These are phyloP conservation scores for Chrysochloris asiatica DNA, from an alignment of 2,113 vertebrate species.

Conservation along the genomic window DNA sequence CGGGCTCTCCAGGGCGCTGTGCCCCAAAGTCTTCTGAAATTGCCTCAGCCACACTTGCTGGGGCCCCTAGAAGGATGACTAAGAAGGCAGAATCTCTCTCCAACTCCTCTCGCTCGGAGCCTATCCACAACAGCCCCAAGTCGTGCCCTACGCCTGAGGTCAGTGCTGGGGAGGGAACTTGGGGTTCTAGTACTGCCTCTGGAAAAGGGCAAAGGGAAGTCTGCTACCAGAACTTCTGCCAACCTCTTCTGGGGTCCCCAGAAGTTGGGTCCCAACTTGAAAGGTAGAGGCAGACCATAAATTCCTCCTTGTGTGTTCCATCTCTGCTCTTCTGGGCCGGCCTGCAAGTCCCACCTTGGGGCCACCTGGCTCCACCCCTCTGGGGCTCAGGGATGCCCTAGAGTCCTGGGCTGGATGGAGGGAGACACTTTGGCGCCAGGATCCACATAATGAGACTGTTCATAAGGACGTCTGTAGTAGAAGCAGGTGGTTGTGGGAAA, in stretches of 20 bases:
- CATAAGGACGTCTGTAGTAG: not conserved
- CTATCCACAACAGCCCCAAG: constrained; percentile 92
- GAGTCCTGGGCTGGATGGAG: constrained; percentile 15
- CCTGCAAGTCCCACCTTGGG: not conserved
- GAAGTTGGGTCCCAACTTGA: not conserved
- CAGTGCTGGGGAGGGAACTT: constrained; percentile 65
- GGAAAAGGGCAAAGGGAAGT: too few species aligned
- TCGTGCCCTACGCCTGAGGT: constrained; percentile 96
- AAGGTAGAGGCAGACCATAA: not conserved
- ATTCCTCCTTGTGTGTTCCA: not conserved
- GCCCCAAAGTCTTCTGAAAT: constrained; percentile 62
- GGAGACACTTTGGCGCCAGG: constrained; percentile 25
- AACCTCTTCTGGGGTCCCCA: not conserved
- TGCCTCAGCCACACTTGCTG: constrained; percentile 25
- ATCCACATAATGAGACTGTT: not conserved
- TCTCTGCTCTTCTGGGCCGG: not conserved
- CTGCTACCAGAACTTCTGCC: too few species aligned
- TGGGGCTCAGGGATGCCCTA: not conserved
- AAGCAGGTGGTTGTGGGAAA: not conserved
- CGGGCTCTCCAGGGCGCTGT: constrained; percentile 67
- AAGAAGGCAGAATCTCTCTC: constrained; percentile 83
- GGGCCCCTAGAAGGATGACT: constrained; percentile 73
- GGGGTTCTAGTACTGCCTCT: not conserved
- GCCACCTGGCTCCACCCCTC: not conserved
- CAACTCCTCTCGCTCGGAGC: constrained; percentile 88